Conservation (phyloP, 1,140 invertebrate species). For the Mizuhopecten yessoensis region DNA sequence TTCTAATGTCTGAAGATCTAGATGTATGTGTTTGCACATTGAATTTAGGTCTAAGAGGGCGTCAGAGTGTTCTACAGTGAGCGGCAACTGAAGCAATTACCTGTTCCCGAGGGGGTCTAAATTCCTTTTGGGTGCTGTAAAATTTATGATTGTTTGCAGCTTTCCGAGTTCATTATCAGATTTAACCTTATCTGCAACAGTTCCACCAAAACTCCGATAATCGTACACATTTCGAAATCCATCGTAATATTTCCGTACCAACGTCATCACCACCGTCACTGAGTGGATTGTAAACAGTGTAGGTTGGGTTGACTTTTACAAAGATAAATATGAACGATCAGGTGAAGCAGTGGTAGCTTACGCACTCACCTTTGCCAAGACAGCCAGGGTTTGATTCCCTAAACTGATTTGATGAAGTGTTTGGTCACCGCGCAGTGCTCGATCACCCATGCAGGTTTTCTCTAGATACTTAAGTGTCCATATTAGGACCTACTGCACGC, state of each 20-base stretch:
- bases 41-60: constrained; percentile 37
- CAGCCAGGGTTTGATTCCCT: no score
- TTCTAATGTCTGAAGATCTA: constrained; percentile 33
- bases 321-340: no score
- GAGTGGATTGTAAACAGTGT: no score
- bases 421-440: no score
- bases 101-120: constrained; percentile 28
- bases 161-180: background rate
- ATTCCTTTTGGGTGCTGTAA: constrained; percentile 31
- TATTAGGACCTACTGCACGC: no score
- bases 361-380: no score
- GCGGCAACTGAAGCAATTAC: constrained; percentile 31
- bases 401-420: no score
- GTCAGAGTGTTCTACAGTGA: background rate
- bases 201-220: background rate
- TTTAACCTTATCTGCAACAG: constrained; percentile 27
- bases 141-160: constrained; percentile 23
- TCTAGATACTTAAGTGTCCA: no score
- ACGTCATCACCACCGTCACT: no score
- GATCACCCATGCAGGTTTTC: no score
- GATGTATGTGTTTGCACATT: constrained; percentile 38
- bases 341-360: no score
- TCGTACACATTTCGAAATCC: constrained; percentile 8
- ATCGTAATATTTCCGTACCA: background rate
- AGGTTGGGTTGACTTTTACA: no score